Conservation (phyloP, 2,797 vertebrate species). For the Gallinago solitaria region DNA sequence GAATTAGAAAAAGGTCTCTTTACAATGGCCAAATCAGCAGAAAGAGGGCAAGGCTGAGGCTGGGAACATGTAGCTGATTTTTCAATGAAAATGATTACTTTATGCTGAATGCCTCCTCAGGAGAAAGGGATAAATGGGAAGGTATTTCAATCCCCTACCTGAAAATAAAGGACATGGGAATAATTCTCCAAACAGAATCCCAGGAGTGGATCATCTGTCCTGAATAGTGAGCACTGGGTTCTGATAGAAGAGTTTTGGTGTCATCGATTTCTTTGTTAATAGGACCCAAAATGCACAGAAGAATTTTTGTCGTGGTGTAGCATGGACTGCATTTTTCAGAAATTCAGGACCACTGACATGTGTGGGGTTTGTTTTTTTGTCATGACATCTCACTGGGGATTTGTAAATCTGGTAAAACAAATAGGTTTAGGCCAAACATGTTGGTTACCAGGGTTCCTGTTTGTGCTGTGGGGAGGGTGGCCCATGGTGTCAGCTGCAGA, state of each 20-base stretch:
- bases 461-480: background rate
- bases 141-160: background rate
- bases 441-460: background rate
- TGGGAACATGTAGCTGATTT: background rate
- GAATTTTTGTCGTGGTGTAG: rapidly evolving
- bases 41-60: background rate
- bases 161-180: background rate
- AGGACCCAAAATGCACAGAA: background rate
- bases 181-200: background rate
- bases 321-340: background rate
- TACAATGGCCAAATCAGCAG: background rate
- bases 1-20: background rate
- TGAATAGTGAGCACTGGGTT: background rate
- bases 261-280: background rate
- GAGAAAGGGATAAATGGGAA: background rate
- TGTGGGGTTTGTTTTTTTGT: background rate
- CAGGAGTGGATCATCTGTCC: background rate
- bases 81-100: background rate
- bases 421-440: background rate
- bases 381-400: background rate
- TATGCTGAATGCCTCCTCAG: background rate
- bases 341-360: rapidly evolving
- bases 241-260: background rate
- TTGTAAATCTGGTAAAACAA: background rate
- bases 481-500: background rate